Percentiles rank a stretch among this genome's conserved stretches.
Conservation (phyloP, 30 jellyfish, hydroid and myxozoan genomes). For the Hydra vulgaris region DNA sequence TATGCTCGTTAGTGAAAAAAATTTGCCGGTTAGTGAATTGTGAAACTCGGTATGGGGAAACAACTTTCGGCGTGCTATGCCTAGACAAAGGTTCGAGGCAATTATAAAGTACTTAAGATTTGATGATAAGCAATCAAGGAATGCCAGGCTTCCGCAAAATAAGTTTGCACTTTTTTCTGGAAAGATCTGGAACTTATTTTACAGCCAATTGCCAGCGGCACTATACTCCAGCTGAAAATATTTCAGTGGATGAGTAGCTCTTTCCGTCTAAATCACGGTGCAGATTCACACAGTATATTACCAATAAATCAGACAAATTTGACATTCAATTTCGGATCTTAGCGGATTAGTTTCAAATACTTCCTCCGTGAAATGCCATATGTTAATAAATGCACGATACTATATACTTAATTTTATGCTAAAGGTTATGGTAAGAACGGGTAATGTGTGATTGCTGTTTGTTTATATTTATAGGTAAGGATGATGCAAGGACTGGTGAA, state of each 20-base stretch:
- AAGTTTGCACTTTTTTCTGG: background rate
- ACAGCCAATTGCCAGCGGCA: background rate
- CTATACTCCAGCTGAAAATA: background rate
- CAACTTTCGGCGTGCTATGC: too few relatives aligned
- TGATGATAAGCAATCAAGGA: background rate
- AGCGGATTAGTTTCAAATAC: background rate
- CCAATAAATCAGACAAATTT: background rate
- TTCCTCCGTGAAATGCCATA: background rate
- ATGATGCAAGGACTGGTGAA: background rate
- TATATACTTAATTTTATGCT: background rate
- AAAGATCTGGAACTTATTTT: background rate
- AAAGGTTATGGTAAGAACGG: background rate
- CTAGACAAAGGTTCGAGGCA: too few relatives aligned
- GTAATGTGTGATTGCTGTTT: background rate
- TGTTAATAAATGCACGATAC: background rate
- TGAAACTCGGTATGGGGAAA: too few relatives aligned
- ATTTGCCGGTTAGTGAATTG: too few relatives aligned
- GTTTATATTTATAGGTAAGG: background rate
- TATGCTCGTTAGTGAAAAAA: too few relatives aligned
- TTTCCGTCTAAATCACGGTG: background rate
- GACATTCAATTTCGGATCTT: background rate
- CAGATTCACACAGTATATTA: background rate
- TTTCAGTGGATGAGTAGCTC: background rate
- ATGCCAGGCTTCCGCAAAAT: background rate
- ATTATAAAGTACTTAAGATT: background rate